Base-by-base conservation (phyloP, 1,140 invertebrate genomes). In the Leucophenga varia region DNA sequence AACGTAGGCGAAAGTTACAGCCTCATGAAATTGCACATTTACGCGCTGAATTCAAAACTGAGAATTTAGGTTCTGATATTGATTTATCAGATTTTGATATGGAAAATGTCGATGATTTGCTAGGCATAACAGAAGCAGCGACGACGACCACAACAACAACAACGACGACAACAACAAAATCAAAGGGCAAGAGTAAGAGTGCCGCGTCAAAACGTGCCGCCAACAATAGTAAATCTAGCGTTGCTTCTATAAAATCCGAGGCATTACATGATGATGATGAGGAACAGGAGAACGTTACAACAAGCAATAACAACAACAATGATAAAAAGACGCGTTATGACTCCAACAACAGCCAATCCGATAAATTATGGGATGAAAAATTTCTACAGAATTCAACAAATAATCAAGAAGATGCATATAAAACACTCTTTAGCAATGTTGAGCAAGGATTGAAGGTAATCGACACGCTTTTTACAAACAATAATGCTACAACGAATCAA, bases 1-100 rank as follows among this genome's bases (percentile, higher is more conserved):
- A 89, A 69, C 79, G 87, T 1, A 78, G 88, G 35, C 81, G 87
- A 34, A 89, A 89, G 71, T 57, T 88, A 5, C 88, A 87, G 50
- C 77, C 81, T 1, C 80, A 84, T 50, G 84, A 85, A 43, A 54
- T 80, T 16, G 77, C 79, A 16, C 47, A 75, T n/a, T 64, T 80
- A 47, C 61, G 76, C 1, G 59, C 64, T 13, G 63, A 74, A 47
- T 31, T 50, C 39, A 55, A 61, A 37, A 55, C 36, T 6, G 57
- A 61, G n/a, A 46, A 52, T 34, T 6, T 12, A 6, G 59, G 47
- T 14, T 57, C 65, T 30, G 72, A 77, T 21, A 64, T 70, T 17
- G 74, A 75, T 8, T 57, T 75, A 41, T 57, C 63, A 42, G 45
- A 67, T 63, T 53, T 70, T 51, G 59, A 75, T 54, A 58, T 72